Evolutionary conservation across 2,888 invertebrate genomes (phyloP), one percentile per base, ranked within the genome.

Genomic region (Leptopilina myrica): DNA sequence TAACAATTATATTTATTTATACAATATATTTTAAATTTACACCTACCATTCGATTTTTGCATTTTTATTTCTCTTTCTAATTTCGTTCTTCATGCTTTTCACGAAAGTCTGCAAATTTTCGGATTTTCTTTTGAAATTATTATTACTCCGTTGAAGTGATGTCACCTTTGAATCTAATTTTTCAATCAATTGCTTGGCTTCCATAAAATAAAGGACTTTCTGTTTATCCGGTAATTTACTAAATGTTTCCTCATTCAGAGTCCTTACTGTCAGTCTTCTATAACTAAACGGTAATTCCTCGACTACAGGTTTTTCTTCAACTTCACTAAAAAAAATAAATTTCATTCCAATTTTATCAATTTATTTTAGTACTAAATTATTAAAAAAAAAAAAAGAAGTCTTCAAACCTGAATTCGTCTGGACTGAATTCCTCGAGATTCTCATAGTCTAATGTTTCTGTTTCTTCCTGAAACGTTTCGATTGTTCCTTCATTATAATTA

Each of bases 141-240:
- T 12, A 12, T 69, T 69, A 49, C 14, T 53, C 6, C 14, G 53
- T 53, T 20, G 14, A 5, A 69, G 69, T 12, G 8, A 7, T 69
- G 7, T 69, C 26, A 69, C 0, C 26, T 49, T 12, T 14, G 20
- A 11, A 20, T 20, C 12, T 26, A 49, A 49, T 12, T 49, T 11
- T 14, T 26, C 20, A 14, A 69, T 69, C n/a, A 69, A 20, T 49
- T 53, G n/a, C 15, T 69, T 49, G 7, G 69, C 69, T 14, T 69
- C 69, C 53, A 20, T 8, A 49, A 49, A 69, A 20, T 53, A 26
- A 26, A 69, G 49, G 15, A 49, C 49, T 69, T 69, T 20, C 7
- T 49, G 26, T 26, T 6, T 26, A 0, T 69, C 26, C 8, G 69
- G 49, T 12, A 69, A 49, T 53, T 11, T 53, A 7, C 26, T 14